Conservation (phyloP, 2,797 vertebrate species). For the Pseudocheirus occidentalis region DNA sequence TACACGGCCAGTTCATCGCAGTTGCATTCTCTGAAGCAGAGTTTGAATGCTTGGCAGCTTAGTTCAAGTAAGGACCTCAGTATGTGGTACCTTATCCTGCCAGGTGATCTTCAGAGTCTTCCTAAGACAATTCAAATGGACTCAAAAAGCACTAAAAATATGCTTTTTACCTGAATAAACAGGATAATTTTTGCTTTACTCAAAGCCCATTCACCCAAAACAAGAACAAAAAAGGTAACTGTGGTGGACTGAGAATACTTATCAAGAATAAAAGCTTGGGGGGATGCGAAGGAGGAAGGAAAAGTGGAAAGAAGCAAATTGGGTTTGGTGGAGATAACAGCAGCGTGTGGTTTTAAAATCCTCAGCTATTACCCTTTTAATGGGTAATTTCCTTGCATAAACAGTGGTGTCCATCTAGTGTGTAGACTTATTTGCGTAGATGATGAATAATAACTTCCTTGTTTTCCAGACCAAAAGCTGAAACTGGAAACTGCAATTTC, state of each 20-base stretch:
- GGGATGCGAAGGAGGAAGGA: neutral
- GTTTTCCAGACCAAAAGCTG: constrained; percentile 33
- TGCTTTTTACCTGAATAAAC: neutral
- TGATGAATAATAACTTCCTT: constrained; percentile 64
- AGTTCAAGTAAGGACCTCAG: too few relatives aligned
- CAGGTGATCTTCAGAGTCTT: too few relatives aligned
- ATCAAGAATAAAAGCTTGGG: neutral
- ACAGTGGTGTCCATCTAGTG: constrained; percentile 55
- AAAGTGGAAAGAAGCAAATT: constrained; percentile 51
- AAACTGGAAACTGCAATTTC: constrained; percentile 52
- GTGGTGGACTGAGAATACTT: constrained; percentile 58
- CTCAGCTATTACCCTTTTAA: constrained; percentile 69
- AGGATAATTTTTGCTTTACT: neutral
- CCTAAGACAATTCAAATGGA: too few relatives aligned
- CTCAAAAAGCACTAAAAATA: neutral
- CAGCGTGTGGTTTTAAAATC: neutral
- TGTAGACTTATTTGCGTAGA: constrained; percentile 46
- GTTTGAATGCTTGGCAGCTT: too few relatives aligned
- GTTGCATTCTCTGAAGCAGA: too few relatives aligned
- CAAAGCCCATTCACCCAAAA: neutral
- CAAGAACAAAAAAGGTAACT: constrained; percentile 22
- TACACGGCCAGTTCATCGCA: too few relatives aligned
- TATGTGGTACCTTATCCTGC: too few relatives aligned
- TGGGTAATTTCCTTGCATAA: constrained; percentile 75
- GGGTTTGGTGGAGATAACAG: constrained; percentile 47